Evolutionary conservation across 1,140 invertebrate species (phyloP).

Genomic region (Adoxophyes honmai): DNA sequence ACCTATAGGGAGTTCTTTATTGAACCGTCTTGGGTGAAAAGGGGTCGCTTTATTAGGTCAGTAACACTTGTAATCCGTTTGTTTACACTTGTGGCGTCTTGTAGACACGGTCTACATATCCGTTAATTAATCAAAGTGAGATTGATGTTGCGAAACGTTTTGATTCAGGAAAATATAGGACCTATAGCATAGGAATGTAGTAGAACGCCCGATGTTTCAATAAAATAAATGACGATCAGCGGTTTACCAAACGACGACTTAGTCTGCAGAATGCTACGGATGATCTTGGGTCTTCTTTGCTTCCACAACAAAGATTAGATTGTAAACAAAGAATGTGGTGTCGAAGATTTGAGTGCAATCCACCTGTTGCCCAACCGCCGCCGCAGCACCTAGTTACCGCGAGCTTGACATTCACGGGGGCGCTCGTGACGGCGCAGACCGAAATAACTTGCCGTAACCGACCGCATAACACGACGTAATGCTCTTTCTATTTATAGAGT

Average conservation of each 20-base stretch:
- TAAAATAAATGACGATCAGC: too few relatives aligned
- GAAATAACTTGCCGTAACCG: slow-evolving; percentile 68
- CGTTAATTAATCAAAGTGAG: too few relatives aligned
- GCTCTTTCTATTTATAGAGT: slow-evolving; percentile 62
- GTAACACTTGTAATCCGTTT: slow-evolving; percentile 70
- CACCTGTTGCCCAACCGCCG: slow-evolving; percentile 59
- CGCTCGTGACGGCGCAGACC: slow-evolving; percentile 57
- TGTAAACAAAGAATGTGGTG: slow-evolving; percentile 12
- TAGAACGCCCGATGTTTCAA: too few relatives aligned
- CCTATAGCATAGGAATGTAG: too few relatives aligned
- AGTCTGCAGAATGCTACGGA: too few relatives aligned
- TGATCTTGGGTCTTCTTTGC: too few relatives aligned
- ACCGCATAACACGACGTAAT: slow-evolving; percentile 68
- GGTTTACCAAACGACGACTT: too few relatives aligned
- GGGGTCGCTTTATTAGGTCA: slow-evolving; percentile 75
- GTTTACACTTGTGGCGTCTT: slow-evolving; percentile 59
- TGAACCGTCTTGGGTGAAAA: slow-evolving; percentile 70
- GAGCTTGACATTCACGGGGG: slow-evolving; percentile 67
- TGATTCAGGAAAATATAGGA: too few relatives aligned
- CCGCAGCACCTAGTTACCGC: slow-evolving; percentile 50
- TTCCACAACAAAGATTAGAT: background rate
- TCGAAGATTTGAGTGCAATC: slow-evolving; percentile 40
- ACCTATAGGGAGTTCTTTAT: slow-evolving; percentile 74
- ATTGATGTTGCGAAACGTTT: too few relatives aligned
- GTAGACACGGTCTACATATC: too few relatives aligned